These are phyloP conservation scores for Trogon surrucura DNA, from an alignment of 2,113 vertebrate genomes.

Conservation along the genomic window DNA sequence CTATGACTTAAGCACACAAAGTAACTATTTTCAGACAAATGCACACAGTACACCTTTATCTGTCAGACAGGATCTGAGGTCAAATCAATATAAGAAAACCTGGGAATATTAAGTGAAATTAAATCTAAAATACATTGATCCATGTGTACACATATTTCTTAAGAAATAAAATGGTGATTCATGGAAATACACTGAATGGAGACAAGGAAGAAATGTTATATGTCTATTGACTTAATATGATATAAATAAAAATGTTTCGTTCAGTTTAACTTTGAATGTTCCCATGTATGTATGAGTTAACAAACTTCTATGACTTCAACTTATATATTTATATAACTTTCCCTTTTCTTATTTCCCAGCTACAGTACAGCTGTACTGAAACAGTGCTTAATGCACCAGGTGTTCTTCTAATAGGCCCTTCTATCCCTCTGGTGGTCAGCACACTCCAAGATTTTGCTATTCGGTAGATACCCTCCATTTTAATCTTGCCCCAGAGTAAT, in stretches of 20 bases:
- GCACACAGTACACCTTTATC: not conserved
- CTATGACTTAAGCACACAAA: not conserved
- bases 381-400: not conserved
- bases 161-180: not conserved
- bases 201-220: not conserved
- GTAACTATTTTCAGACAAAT: not conserved
- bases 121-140: not conserved
- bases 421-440: not conserved
- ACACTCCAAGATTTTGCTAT: not conserved
- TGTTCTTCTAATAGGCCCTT: not conserved
- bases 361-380: not conserved
- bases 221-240: not conserved
- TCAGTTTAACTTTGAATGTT: not conserved
- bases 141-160: not conserved
- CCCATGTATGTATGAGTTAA: not conserved
- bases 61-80: not conserved
- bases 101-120: not conserved
- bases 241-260: not conserved
- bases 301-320: not conserved
- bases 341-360: not conserved
- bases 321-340: not conserved
- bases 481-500: not conserved
- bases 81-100: not conserved
- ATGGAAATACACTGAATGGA: not conserved
- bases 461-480: not conserved